Conservation (phyloP, 2,113 vertebrate species). For the Prolemur simus region DNA sequence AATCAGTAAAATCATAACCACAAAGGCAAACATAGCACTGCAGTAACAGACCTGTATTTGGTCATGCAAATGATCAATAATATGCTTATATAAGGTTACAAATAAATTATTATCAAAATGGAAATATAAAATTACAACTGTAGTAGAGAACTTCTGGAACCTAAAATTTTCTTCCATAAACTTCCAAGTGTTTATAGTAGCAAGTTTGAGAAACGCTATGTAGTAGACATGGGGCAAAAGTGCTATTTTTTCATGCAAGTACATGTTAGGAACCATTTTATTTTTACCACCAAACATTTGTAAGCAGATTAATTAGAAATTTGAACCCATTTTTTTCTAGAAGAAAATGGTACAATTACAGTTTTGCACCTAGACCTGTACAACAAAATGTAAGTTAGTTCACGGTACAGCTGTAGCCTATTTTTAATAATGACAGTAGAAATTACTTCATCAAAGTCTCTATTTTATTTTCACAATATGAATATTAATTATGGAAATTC, state of each 20-base stretch:
- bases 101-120: background rate
- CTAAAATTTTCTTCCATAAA: background rate
- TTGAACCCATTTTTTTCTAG: background rate
- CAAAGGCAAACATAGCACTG: background rate
- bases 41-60: background rate
- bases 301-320: background rate
- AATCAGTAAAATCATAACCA: background rate
- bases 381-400: background rate
- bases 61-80: background rate
- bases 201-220: background rate
- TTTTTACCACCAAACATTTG: background rate
- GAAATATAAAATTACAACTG: background rate
- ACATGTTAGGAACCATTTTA: background rate
- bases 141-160: background rate
- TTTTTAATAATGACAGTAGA: background rate
- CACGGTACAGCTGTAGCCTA: background rate
- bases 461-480: constrained; percentile 10
- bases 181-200: background rate
- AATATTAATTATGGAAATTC: background rate
- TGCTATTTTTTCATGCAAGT: background rate
- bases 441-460: background rate
- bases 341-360: background rate
- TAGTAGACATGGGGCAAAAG: background rate
- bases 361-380: background rate
- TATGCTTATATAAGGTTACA: background rate